Evolutionary conservation across 92 coral and sea anemone species (phyloP), one percentile per base, ranked within the genome.

Genomic region (Muricea muricata): DNA sequence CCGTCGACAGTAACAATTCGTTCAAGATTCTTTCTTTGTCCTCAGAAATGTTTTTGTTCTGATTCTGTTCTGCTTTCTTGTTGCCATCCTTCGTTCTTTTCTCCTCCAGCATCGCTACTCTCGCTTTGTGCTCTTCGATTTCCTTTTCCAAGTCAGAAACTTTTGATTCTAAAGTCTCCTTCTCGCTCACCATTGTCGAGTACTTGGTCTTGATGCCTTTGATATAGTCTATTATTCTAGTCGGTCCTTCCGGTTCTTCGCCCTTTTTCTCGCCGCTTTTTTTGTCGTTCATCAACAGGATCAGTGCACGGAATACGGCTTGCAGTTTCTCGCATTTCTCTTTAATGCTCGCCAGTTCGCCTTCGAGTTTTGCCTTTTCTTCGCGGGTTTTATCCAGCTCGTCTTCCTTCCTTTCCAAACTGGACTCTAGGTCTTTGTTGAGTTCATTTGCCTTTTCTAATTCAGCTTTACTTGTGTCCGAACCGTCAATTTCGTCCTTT

Each of bases 301-400:
- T 58, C 33, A 78, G 57, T 6, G 71, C 71, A 28, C 83, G 70
- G 35, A 78, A 78, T 45, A 78, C 83, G 1, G 83, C 55, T 23
- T 78, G 83, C 17, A 78, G 70, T 63, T 89, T 75, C 25, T 78
- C 85, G 75, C 67, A 68, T 29, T 85, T 89, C 56, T 83, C 87
- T 28, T 92, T 90, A 10, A 83, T 79, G 50, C 75, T 85, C 13
- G 90, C 75, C 14, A 87, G 65, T 66, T 96, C 88, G 75, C 92
- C 92, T 63, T 97, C 97, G 20, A 93, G 68, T 40, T 65, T 90
- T 31, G 90, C 94, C 65, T 94, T 91, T 73, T 95, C 98, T 4
- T 87, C 86, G 26, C 88, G 78, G 33, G 90, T 87, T 79, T 87
- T 68, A 21, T 87, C 92, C 45, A 95, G 79, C 20, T 90, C 90